Conservation (phyloP, 2,888 invertebrate genomes). For the Abrostola triplasia region DNA sequence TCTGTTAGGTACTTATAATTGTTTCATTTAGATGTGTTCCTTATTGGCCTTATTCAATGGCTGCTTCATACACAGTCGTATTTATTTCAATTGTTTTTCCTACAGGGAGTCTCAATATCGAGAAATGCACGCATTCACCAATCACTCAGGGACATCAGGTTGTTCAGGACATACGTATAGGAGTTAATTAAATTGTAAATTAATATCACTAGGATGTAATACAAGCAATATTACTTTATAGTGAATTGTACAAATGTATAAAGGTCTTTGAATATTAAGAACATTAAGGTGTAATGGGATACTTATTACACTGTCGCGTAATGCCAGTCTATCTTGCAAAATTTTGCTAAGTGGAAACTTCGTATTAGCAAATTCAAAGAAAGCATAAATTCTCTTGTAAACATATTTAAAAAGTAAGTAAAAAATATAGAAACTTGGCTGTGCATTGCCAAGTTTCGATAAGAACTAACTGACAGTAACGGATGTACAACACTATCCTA, state of each 20-base stretch:
- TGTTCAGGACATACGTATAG: conserved; percentile 83
- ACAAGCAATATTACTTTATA: conserved; percentile 82
- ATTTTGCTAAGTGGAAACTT: neutral
- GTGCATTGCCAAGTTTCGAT: conserved; percentile 3
- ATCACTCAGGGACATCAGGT: conserved; percentile 83
- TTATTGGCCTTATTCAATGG: neutral
- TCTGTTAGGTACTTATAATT: conserved; percentile 1
- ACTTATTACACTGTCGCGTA: conserved; percentile 64
- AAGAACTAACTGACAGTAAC: conserved; percentile 1
- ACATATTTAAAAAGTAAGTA: neutral
- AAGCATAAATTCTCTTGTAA: neutral
- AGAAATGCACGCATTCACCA: conserved; percentile 80
- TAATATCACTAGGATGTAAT: conserved; percentile 84
- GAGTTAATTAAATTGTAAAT: conserved; percentile 76
- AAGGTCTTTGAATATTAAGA: conserved; percentile 70
- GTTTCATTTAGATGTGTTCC: neutral
- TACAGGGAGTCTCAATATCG: conserved; percentile 82
- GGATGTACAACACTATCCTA: neutral
- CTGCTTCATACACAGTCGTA: neutral
- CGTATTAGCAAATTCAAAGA: conserved; percentile 1
- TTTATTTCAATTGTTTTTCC: conserved; percentile 38
- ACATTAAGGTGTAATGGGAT: conserved; percentile 57
- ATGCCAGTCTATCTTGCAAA: conserved; percentile 8
- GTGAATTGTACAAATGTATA: conserved; percentile 80
- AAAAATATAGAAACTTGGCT: neutral